Conservation (phyloP, 2,797 vertebrate species). For the Chaetodon trifasciatus region DNA sequence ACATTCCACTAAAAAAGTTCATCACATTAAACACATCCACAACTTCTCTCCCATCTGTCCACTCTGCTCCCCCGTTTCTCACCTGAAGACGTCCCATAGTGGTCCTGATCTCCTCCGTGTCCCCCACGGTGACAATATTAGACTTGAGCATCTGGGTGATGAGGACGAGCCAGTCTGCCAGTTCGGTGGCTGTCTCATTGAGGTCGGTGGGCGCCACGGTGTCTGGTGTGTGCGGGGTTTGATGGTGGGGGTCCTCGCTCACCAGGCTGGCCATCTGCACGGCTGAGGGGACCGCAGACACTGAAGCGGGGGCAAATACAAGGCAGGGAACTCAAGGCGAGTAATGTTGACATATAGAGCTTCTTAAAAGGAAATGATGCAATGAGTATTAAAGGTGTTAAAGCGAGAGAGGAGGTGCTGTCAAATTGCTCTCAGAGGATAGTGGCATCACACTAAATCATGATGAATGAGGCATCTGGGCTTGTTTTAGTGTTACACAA, state of each 20-base stretch:
- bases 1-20: not conserved
- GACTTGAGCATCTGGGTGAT: slow-evolving; percentile 99
- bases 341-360: slow-evolving; percentile 42
- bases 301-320: slow-evolving; percentile 29
- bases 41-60: not conserved
- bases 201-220: slow-evolving; percentile 90
- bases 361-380: slow-evolving; percentile 51
- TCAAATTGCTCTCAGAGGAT: slow-evolving; percentile 51
- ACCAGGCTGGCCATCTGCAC: slow-evolving; percentile 89
- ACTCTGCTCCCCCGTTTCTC: slow-evolving; percentile 40
- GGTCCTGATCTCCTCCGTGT: slow-evolving; percentile 93
- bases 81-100: slow-evolving; percentile 95
- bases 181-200: slow-evolving; percentile 93
- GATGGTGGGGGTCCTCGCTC: slow-evolving; percentile 83
- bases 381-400: slow-evolving; percentile 40
- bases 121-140: slow-evolving; percentile 98
- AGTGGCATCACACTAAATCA: slow-evolving; percentile 45
- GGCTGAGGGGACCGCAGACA: slow-evolving; percentile 83
- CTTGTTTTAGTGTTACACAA: slow-evolving; percentile 37
- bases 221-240: slow-evolving; percentile 83
- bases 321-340: not conserved
- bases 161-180: slow-evolving; percentile 94
- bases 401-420: slow-evolving; percentile 43
- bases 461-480: slow-evolving; percentile 36
- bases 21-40: not conserved